Evolutionary conservation across 2,113 vertebrate genomes (phyloP), one percentile per base, ranked within the genome.

Genomic region (Bufo gargarizans): DNA sequence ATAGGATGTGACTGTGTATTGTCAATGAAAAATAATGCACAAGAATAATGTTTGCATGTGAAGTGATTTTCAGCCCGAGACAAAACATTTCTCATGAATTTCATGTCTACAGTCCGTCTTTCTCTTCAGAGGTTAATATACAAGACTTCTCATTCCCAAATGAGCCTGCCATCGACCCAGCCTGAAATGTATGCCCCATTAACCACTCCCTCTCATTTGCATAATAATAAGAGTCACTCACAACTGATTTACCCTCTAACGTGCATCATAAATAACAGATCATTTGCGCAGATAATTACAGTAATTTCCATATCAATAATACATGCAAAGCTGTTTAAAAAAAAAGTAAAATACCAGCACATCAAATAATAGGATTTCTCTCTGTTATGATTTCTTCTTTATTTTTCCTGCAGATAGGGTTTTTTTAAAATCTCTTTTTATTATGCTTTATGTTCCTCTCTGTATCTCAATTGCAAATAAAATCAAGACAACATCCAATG

Each of bases 271-370:
- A 94, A 93, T 93, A 94, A 92, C 92, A 93, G 93, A 93, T 94
- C 95, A 93, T 95, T 95, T 95, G 92, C 0, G 65, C 92, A 93
- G 90, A 91, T 96, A 95, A 95, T 95, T 93, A 84, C 45, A 50
- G 90, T 93, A 69, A 95, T 95, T 95, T 95, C 93, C 93, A 94
- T 94, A 92, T 94, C 93, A 95, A 94, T 95, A 93, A 93, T 94
- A 77, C 74, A 81, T 81, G 45, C 22, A 80, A 69, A 71, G 10
- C n/a, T 59, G 45, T 55, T 33, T 43, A 19, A 84, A 71, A 63
- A 82, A 55, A 88, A 22, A 72, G 9, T 55, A 47, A 56, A 84
- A 84, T 84, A 67, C 63, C 63, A 55, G 59, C 72, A 88, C 71
- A 56, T 78, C 59, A 83, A 82, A 88, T 58, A 43, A 59, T 69